These are phyloP conservation scores for Trachurus trachurus DNA, from an alignment of 2,797 vertebrate genomes.

Conservation along the genomic window DNA sequence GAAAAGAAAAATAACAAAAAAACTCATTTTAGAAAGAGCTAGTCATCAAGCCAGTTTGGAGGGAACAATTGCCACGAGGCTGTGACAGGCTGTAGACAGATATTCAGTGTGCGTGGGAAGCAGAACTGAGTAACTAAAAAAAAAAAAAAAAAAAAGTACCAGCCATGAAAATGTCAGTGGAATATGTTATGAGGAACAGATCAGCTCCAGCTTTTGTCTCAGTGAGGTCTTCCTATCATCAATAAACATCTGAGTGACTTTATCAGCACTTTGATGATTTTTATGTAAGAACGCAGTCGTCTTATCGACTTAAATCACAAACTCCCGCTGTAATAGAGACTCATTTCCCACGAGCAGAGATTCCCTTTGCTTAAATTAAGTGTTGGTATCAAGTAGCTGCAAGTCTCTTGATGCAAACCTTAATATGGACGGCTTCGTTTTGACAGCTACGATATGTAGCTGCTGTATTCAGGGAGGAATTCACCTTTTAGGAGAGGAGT, in stretches of 20 bases:
- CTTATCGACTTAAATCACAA: slow-evolving; percentile 24
- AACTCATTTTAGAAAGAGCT: slow-evolving; percentile 50
- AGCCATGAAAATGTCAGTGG: slow-evolving; percentile 52
- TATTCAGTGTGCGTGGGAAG: slow-evolving; percentile 48
- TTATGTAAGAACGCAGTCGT: background rate
- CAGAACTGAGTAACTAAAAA: slow-evolving; percentile 10
- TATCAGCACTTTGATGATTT: background rate
- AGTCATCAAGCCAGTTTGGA: slow-evolving; percentile 57
- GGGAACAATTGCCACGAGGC: slow-evolving; percentile 52
- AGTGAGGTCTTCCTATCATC: background rate
- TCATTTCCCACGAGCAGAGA: background rate
- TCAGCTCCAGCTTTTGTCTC: slow-evolving; percentile 12
- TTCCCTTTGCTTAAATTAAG: background rate
- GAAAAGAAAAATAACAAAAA: background rate
- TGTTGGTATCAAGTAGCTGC: background rate
- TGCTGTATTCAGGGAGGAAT: slow-evolving; percentile 6
- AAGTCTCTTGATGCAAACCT: background rate
- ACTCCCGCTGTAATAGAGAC: background rate
- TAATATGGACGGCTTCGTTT: background rate
- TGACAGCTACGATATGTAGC: background rate
- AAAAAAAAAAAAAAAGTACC: slow-evolving; percentile 35
- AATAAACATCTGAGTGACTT: background rate
- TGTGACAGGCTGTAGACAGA: slow-evolving; percentile 36
- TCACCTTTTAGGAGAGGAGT: slow-evolving; percentile 30
- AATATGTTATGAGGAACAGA: slow-evolving; percentile 18